A percentile compares a stretch with the other conserved stretches of the same genome.
Conservation (phyloP, 92 coral and sea anemone genomes). For the Anthopleura xanthogrammica region DNA sequence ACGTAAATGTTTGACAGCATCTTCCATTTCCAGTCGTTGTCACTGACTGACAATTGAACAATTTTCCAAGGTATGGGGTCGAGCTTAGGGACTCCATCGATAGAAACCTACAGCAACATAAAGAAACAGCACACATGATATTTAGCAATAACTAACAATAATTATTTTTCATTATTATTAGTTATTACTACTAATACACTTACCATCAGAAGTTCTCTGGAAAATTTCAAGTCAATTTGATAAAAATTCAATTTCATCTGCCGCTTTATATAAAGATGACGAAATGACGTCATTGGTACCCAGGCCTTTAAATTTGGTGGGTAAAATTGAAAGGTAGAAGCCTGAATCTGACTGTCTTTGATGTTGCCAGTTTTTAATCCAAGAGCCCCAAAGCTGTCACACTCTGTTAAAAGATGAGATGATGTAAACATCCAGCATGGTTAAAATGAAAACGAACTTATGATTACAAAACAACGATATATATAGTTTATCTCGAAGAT, state of each 20-base stretch:
- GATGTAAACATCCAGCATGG: too few relatives aligned
- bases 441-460: too few relatives aligned
- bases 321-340: conserved; percentile 3
- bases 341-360: conserved; percentile 9
- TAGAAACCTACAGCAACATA: neutral
- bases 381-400: neutral
- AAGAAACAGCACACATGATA: too few relatives aligned
- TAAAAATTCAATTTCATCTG: conserved; percentile 13
- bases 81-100: conserved; percentile 12
- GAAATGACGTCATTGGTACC: conserved; percentile 18
- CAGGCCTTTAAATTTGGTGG: conserved; percentile 6
- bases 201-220: conserved; percentile 19
- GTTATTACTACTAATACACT: neutral
- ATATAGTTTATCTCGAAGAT: too few relatives aligned
- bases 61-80: conserved; percentile 24
- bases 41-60: conserved; percentile 7
- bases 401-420: too few relatives aligned
- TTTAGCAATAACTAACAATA: too few relatives aligned
- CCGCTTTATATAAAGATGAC: neutral
- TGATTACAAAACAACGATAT: too few relatives aligned
- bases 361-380: neutral
- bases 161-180: too few relatives aligned
- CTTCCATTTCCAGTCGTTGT: conserved; percentile 17
- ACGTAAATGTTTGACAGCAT: neutral
- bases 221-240: conserved; percentile 17